phyloP scores from a whole-genome alignment of 2,888 invertebrate genomes.

The Parnassius glacialis region DNA sequence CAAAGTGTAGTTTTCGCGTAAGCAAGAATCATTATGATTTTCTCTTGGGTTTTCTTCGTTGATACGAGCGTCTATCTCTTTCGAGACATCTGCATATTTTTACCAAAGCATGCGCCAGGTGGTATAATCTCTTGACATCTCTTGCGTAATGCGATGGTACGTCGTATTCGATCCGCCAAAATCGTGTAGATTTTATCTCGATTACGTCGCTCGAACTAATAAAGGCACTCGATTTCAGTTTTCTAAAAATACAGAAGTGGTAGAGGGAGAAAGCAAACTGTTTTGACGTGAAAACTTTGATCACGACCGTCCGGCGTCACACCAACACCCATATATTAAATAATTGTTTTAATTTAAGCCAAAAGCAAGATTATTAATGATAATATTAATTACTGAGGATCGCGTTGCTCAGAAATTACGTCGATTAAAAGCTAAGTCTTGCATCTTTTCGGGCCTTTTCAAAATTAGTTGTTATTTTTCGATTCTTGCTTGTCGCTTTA shows the following conservation, averaged over 20 bases:
- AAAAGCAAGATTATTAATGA: no score
- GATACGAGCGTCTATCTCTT: background rate
- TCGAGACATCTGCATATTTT: background rate
- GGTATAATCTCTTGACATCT: slow-evolving; percentile 36
- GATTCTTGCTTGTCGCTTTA: no score
- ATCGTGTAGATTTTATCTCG: slow-evolving; percentile 25
- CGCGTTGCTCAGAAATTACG: no score
- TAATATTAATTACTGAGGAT: no score
- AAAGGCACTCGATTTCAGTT: slow-evolving; percentile 27
- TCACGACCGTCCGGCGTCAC: background rate
- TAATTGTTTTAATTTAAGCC: no score
- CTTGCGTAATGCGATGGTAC: slow-evolving; percentile 23
- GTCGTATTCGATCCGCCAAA: slow-evolving; percentile 16
- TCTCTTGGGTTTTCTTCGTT: background rate
- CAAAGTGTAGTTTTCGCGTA: no score
- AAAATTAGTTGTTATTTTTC: no score
- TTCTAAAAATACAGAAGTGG: slow-evolving; percentile 23
- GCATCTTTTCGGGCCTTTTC: no score
- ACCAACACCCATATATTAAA: background rate
- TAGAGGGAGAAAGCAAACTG: slow-evolving; percentile 16
- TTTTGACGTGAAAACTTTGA: slow-evolving; percentile 19
- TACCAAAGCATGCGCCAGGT: slow-evolving; percentile 48
- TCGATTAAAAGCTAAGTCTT: no score
- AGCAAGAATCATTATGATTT: background rate
- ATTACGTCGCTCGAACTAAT: slow-evolving; percentile 18